Base-by-base conservation (phyloP, 2,888 invertebrate genomes). In the Cyaniris semiargus region DNA sequence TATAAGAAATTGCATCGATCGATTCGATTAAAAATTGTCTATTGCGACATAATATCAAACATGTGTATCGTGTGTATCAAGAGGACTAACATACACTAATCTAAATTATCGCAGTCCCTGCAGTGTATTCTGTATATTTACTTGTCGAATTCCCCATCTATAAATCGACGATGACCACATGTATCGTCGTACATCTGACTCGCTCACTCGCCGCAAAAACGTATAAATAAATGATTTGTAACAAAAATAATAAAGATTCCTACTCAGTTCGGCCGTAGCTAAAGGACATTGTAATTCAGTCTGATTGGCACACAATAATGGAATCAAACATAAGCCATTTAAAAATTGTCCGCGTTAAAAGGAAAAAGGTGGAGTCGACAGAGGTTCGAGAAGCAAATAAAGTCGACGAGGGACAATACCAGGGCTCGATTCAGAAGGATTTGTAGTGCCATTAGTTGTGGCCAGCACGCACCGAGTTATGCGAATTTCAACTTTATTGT, bases 301-400 rank as follows among this genome's bases (percentile, higher is more conserved):
- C 89, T 93, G 94, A 94, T 93, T 94, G 94, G 93, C 93, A 94
- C 91, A 94, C 94, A 94, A 94, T 94, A 94, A 93, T 92, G 91
- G 92, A 92, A 92, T 93, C 93, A 93, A 93, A 91, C 90, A 89
- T 92, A 90, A 89, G 90, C 91, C 92, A 90, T 93, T 93, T 93
- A 91, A 94, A 94, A 94, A 93, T 91, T 92, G 93, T 89, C 87
- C 88, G 87, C 86, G 89, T 87, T 89, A 91, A 93, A 92, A 91
- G 88, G 89, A 91, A 92, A 91, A 93, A 89, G 88, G 86, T 86
- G 82, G 84, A 86, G 84, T 85, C 87, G 89, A 90, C 90, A 89
- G 88, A 87, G 86, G 87, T 87, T 87, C 85, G 86, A 88, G 85
- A 87, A 90, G 88, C 87, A 92, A 92, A 92, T 92, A 93, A 93